Evolutionary conservation across 2,888 invertebrate genomes (phyloP).

Genomic region (Pterostichus niger): DNA sequence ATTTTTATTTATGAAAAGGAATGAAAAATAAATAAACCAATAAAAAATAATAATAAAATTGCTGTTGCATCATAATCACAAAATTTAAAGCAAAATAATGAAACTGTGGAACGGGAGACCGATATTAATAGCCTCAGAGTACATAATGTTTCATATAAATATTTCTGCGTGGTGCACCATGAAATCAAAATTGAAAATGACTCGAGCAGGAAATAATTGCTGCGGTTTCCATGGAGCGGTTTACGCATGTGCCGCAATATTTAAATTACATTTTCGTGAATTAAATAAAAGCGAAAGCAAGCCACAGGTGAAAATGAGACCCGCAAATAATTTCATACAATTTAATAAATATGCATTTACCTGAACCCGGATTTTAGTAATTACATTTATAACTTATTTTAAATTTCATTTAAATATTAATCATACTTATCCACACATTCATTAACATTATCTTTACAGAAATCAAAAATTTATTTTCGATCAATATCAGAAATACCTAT

Average conservation of each 20-base stretch:
- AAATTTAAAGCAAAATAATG: no score
- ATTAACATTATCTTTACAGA: no score
- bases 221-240: not conserved
- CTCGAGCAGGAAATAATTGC: not conserved
- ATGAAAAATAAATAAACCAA: no score
- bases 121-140: no score
- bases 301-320: constrained; percentile 4
- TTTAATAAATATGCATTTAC: not conserved
- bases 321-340: not conserved
- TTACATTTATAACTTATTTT: not conserved
- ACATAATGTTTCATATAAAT: not conserved
- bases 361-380: not conserved
- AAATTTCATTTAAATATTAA: not conserved
- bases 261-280: not conserved
- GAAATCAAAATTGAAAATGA: not conserved
- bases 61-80: no score
- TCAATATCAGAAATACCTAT: no score
- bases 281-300: not conserved
- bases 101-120: no score
- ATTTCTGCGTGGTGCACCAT: not conserved
- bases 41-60: no score
- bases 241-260: not conserved
- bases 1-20: no score
- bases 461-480: no score
- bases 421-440: not conserved